A percentile compares a stretch with the other conserved stretches of the same genome.
Evolutionary conservation across 1,140 invertebrate species (phyloP).

Genomic region (Bombyx mori): DNA sequence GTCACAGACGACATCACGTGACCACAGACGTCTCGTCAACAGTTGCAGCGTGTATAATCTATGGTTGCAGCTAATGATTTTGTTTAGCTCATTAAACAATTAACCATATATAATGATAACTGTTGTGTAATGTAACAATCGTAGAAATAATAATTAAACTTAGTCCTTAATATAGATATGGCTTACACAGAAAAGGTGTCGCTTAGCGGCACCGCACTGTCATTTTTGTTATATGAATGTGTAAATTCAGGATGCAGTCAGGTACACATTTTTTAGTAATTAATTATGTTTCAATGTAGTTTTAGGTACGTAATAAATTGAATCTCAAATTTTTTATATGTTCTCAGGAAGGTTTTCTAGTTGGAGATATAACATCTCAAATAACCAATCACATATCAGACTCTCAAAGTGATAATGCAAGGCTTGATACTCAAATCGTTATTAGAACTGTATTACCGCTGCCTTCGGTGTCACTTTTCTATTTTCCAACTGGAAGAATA

Average conservation of each 20-base stretch:
- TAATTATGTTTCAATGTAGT: slow-evolving; percentile 12
- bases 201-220: slow-evolving; percentile 73
- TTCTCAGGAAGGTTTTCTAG: slow-evolving; percentile 77
- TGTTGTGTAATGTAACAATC: slow-evolving; percentile 1
- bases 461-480: slow-evolving; percentile 69
- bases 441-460: slow-evolving; percentile 73
- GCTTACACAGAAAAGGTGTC: slow-evolving; percentile 64
- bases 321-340: slow-evolving; percentile 11
- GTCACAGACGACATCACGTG: no score
- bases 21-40: no score
- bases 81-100: no score
- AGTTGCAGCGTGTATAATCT: no score
- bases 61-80: no score
- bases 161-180: slow-evolving; percentile 27
- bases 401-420: slow-evolving; percentile 73
- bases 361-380: slow-evolving; percentile 73
- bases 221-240: slow-evolving; percentile 76
- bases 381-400: slow-evolving; percentile 78
- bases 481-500: slow-evolving; percentile 70
- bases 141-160: slow-evolving; percentile 11
- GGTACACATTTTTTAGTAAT: slow-evolving; percentile 45
- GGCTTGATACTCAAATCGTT: slow-evolving; percentile 72
- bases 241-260: slow-evolving; percentile 71
- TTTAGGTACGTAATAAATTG: slow-evolving; percentile 8
- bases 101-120: no score